Percentiles rank a stretch among this genome's conserved stretches.
Conservation (phyloP, 2,113 vertebrate species). For the Donacobius atricapilla region DNA sequence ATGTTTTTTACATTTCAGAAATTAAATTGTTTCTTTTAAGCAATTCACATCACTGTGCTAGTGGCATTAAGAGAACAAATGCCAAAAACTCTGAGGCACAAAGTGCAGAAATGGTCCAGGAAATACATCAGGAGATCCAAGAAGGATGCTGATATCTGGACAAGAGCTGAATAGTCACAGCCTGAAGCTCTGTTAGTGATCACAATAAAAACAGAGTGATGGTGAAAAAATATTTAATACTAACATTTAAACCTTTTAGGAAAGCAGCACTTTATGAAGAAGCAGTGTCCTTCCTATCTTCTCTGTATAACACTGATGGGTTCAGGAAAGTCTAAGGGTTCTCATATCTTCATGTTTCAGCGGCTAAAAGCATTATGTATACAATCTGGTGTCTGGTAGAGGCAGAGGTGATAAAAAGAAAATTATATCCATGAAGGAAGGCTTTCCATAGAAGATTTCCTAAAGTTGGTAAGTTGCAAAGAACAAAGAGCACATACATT, state of each 20-base stretch:
- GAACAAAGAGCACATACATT: background rate
- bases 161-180: background rate
- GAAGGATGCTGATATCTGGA: background rate
- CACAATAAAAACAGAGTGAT: background rate
- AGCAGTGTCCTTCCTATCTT: background rate
- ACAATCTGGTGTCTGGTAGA: background rate
- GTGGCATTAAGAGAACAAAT: background rate
- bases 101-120: background rate
- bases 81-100: background rate
- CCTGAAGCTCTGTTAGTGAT: background rate
- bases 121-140: background rate
- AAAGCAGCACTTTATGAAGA: background rate
- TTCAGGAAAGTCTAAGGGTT: background rate
- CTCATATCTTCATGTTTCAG: background rate
- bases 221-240: background rate
- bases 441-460: background rate
- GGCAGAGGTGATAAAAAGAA: background rate
- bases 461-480: background rate
- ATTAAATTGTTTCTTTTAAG: background rate
- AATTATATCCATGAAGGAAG: background rate
- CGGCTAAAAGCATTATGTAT: background rate
- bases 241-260: background rate
- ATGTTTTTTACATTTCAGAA: background rate
- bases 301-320: background rate
- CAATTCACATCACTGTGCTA: background rate